Base-by-base conservation (phyloP, 2,797 vertebrate species). In the Cephalopachus bancanus region DNA sequence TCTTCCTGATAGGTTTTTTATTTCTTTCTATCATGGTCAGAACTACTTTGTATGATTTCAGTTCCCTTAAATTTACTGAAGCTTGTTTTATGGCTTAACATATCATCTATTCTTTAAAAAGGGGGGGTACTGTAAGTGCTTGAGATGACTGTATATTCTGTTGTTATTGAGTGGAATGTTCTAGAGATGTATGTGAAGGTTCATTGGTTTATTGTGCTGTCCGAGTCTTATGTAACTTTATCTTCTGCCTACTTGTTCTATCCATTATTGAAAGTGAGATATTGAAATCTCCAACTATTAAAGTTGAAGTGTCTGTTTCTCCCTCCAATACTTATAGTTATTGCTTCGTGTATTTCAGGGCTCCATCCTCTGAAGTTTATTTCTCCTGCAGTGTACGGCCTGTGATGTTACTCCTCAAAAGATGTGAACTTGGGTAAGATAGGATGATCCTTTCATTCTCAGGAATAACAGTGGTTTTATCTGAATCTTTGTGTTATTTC, bases 381-480 rank as follows among this genome's bases (percentile, higher is more conserved):
- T 72, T 80, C 65, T 67, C 3, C 1, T 30, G 1, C n/a, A 44
- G 3, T 30, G 10, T 37, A 28, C 1, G 49, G 3, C 2, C 33
- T 84, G n/a, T 10, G 60, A 22, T 20, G n/a, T 24, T 24, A 10
- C 5, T 76, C 24, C 17, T 96, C 28, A 71, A 5, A 10, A 7
- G 17, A n/a, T 51, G 28, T 16, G 19, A 8, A 3, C 30, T 53
- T 67, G 30, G 67, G 15, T 17, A 60, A 80, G 7, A 3, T 3
- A 55, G 5, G 1, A 60, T 51, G n/a, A 83, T 57, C 3, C 0
- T 10, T 12, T 75, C 6, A 0, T 9, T 4, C 1, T 60, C 60
- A 84, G 26, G 16, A 15, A 69, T 20, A 37, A 53, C 14, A 80
- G 28, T 49, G 8, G 1, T 79, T 83, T 89, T 64, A 67, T 81